Conservation (phyloP, 1,140 invertebrate species). For the Holcopasites calliopsidis region DNA sequence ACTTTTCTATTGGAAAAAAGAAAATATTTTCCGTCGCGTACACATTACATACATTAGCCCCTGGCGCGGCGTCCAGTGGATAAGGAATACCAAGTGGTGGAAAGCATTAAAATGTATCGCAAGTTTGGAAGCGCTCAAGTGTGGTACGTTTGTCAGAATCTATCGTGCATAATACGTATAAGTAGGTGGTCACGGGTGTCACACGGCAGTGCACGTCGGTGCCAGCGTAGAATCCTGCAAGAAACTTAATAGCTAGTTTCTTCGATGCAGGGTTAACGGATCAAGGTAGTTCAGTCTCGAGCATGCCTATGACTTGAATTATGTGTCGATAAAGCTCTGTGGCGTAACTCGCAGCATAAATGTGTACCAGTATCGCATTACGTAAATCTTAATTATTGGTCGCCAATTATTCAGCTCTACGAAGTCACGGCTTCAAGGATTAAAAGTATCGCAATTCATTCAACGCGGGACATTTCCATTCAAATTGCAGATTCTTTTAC, state of each 20-base stretch:
- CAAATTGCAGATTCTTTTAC: no score
- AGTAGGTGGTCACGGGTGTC: background rate
- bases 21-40: no score
- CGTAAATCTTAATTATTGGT: constrained; percentile 47
- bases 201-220: background rate
- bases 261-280: constrained; percentile 72
- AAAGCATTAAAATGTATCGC: background rate
- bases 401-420: background rate
- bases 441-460: background rate
- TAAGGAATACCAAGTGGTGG: background rate
- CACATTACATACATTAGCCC: no score
- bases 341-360: constrained; percentile 36
- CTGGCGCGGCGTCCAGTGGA: no score
- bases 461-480: background rate
- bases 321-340: constrained; percentile 37
- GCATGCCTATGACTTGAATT: constrained; percentile 37
- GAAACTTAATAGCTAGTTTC: constrained; percentile 60
- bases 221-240: background rate
- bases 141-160: background rate
- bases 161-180: background rate
- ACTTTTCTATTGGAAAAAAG: no score
- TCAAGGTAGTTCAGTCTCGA: constrained; percentile 69
- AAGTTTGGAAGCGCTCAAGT: background rate
- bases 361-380: constrained; percentile 14
- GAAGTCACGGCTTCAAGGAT: background rate